phyloP scores from a whole-genome alignment of 2,888 invertebrate genomes.

The Omphaloscelis lunosa region DNA sequence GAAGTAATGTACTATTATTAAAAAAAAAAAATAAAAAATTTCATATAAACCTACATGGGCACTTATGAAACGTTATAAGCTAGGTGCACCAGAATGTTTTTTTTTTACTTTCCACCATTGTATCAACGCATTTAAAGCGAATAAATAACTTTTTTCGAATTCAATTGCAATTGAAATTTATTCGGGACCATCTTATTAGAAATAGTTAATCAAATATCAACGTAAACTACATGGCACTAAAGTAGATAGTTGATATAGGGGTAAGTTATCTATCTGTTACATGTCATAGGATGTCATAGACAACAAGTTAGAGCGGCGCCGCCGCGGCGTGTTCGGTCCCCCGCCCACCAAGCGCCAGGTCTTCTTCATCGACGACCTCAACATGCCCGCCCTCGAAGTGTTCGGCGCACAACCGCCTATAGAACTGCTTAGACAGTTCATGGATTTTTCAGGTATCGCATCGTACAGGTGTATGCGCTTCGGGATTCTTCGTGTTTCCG shows the following conservation, averaged over 20 bases:
- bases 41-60: too few relatives aligned
- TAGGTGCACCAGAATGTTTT: too few relatives aligned
- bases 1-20: too few relatives aligned
- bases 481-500: background rate
- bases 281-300: conserved; percentile 92
- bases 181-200: background rate
- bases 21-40: too few relatives aligned
- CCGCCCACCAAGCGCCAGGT: conserved; percentile 95
- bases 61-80: too few relatives aligned
- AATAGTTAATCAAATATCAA: background rate
- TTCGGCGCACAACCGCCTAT: conserved; percentile 98
- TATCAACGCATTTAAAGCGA: too few relatives aligned
- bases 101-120: too few relatives aligned
- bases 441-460: conserved; percentile 93
- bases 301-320: conserved; percentile 93
- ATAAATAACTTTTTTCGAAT: background rate
- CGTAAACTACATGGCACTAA: background rate
- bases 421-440: conserved; percentile 96
- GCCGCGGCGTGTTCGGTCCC: conserved; percentile 96
- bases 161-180: background rate
- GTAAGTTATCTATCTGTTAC: background rate
- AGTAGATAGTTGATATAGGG: background rate
- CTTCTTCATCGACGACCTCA: conserved; percentile 97
- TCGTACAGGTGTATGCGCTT: background rate
- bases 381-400: conserved; percentile 96